A percentile compares a stretch with the other conserved stretches of the same genome.
Evolutionary conservation across 2,888 invertebrate species (phyloP).

Genomic region (Galeopsomyia nigrocyanea): DNA sequence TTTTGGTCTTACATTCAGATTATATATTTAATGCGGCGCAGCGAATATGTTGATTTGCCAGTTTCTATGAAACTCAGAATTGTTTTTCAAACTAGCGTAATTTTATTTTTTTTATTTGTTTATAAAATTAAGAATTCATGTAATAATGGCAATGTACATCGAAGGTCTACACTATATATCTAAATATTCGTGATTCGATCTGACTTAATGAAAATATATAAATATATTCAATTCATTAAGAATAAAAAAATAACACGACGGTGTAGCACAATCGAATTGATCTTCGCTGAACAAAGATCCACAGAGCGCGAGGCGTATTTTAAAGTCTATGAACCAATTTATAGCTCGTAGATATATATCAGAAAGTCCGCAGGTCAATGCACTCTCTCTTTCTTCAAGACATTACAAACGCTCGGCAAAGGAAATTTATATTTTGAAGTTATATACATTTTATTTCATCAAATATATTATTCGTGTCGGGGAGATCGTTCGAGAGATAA

Average conservation of each 20-base stretch:
- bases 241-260: too few species aligned
- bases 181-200: too few species aligned
- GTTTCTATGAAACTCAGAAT: not conserved
- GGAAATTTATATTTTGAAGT: slow-evolving; percentile 25
- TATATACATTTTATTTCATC: not conserved
- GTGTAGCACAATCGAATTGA: not conserved
- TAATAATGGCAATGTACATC: too few species aligned
- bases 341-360: slow-evolving; percentile 19
- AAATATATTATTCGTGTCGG: too few species aligned
- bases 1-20: too few species aligned
- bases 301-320: not conserved
- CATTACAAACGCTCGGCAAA: slow-evolving; percentile 13
- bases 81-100: not conserved
- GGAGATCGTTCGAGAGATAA: too few species aligned
- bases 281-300: not conserved
- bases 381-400: slow-evolving; percentile 35
- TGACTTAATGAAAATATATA: too few species aligned
- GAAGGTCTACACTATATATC: too few species aligned
- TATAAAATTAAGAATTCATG: too few species aligned
- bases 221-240: too few species aligned
- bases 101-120: too few species aligned
- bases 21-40: too few species aligned
- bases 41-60: not conserved
- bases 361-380: slow-evolving; percentile 45
- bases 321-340: slow-evolving; percentile 27